These are phyloP conservation scores for Neodiprion pinetum DNA, from an alignment of 1,140 invertebrate genomes.

Conservation along the genomic window DNA sequence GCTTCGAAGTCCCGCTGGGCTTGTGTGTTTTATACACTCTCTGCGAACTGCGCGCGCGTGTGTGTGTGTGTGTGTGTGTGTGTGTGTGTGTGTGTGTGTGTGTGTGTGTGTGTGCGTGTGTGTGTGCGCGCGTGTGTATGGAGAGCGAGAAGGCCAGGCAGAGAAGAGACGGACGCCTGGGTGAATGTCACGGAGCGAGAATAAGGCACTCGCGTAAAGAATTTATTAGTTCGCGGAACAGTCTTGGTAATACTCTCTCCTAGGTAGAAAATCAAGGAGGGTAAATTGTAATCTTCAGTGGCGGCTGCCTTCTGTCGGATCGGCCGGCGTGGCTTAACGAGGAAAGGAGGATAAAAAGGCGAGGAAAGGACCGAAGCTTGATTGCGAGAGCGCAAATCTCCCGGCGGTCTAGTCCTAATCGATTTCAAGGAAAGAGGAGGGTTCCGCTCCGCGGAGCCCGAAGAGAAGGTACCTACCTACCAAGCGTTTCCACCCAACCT, in stretches of 20 bases:
- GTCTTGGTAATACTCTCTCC: not conserved
- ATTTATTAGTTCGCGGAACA: not conserved
- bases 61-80: too few relatives aligned
- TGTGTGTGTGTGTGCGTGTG: too few relatives aligned
- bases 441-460: too few relatives aligned
- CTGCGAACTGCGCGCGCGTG: too few relatives aligned
- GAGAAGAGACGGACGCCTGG: not conserved
- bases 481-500: too few relatives aligned
- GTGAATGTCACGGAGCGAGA: too few relatives aligned
- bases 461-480: too few relatives aligned
- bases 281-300: conserved; percentile 1
- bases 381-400: conserved; percentile 1
- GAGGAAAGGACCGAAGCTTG: not conserved
- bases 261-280: not conserved
- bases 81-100: too few relatives aligned
- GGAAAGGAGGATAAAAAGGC: not conserved
- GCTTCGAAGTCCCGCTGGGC: too few relatives aligned
- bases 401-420: not conserved
- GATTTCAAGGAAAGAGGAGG: not conserved
- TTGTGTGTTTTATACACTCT: too few relatives aligned
- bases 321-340: not conserved
- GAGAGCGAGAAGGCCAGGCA: not conserved
- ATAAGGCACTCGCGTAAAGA: not conserved
- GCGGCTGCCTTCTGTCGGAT: not conserved
- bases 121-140: too few relatives aligned